These are phyloP conservation scores for Agrotis exclamationis DNA, from an alignment of 2,888 invertebrate species.

Conservation along the genomic window DNA sequence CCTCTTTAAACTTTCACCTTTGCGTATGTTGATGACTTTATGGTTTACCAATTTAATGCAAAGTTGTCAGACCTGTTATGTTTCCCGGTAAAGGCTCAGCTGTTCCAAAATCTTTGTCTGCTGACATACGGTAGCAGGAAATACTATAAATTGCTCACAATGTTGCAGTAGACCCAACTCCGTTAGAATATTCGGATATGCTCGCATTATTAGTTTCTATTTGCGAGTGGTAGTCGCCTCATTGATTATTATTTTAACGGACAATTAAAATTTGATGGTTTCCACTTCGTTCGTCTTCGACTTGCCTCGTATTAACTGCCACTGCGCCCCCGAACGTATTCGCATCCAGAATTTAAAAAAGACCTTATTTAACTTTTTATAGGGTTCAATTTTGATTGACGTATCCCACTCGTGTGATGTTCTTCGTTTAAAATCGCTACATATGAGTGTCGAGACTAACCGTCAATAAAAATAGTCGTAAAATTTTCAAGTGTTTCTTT, in stretches of 20 bases:
- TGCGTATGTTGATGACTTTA: conserved; percentile 9
- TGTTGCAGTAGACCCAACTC: conserved; percentile 50
- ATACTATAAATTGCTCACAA: conserved; percentile 44
- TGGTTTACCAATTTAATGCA: neutral
- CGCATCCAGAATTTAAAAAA: conserved; percentile 58
- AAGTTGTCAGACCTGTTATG: conserved; percentile 5
- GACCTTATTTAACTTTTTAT: conserved; percentile 65
- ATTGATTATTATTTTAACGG: conserved; percentile 91
- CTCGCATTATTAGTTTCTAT: conserved; percentile 81
- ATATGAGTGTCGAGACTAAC: conserved; percentile 88
- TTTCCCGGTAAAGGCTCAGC: conserved; percentile 15
- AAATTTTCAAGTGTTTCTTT: conserved; percentile 72
- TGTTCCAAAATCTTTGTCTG: conserved; percentile 25
- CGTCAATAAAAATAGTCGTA: conserved; percentile 91
- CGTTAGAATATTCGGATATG: conserved; percentile 56
- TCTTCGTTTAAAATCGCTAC: conserved; percentile 81
- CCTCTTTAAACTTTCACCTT: conserved; percentile 2
- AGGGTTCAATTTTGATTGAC: conserved; percentile 73
- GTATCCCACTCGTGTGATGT: conserved; percentile 72
- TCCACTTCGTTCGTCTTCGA: conserved; percentile 89
- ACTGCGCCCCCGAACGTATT: conserved; percentile 60
- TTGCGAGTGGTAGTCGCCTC: conserved; percentile 86
- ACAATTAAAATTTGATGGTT: conserved; percentile 91
- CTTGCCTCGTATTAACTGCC: conserved; percentile 77
- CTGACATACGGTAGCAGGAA: conserved; percentile 30